Conservation (phyloP, 2,113 vertebrate species). For the Neolamprologus caudopunctatus region DNA sequence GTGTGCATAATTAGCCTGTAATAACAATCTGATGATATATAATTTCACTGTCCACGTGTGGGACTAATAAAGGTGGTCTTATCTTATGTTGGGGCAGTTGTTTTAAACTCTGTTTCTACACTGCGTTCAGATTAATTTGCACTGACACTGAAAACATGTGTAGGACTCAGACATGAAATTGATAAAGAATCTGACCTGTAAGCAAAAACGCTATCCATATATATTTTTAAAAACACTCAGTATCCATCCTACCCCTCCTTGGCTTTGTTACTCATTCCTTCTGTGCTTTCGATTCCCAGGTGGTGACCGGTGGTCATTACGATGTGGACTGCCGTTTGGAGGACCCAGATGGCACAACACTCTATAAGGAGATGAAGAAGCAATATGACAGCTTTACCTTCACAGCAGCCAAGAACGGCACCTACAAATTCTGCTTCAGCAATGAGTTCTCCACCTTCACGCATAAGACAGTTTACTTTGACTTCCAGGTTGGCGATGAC, state of each 20-base stretch:
- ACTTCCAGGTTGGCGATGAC: conserved; percentile 97
- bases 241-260: not conserved
- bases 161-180: not conserved
- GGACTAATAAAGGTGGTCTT: not conserved
- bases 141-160: not conserved
- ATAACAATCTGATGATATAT: not conserved
- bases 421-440: conserved; percentile 97
- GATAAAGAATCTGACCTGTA: not conserved
- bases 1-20: not conserved
- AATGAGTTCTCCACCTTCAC: conserved; percentile 99
- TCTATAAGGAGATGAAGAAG: conserved; percentile 99
- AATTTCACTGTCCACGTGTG: not conserved
- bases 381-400: conserved; percentile 98
- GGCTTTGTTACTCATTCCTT: not conserved
- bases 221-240: not conserved
- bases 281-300: conserved; percentile 61
- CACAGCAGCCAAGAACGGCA: conserved; percentile 87
- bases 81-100: not conserved
- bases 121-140: not conserved
- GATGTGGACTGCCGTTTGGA: conserved; percentile 96
- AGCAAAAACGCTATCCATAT: not conserved
- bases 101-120: not conserved
- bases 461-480: conserved; percentile 98
- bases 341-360: conserved; percentile 82
- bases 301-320: conserved; percentile 97